These are phyloP conservation scores for Drosophila arawakana DNA, from an alignment of 1,140 invertebrate species.

Conservation along the genomic window DNA sequence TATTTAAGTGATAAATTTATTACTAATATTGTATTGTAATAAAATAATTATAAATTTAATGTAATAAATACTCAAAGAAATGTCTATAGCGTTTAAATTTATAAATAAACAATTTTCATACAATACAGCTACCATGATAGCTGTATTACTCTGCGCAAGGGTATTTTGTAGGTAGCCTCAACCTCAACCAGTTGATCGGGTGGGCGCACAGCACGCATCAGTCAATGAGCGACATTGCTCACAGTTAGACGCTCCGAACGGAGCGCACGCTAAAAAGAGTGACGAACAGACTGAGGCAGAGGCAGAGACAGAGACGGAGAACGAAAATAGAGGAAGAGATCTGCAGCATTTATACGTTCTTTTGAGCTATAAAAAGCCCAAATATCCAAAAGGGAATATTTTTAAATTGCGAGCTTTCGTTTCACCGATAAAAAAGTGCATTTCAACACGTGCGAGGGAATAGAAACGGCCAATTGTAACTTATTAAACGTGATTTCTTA, in stretches of 20 bases:
- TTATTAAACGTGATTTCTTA: conserved; percentile 1
- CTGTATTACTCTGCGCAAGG: not conserved
- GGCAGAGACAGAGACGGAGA: not conserved
- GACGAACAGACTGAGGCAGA: too few relatives aligned
- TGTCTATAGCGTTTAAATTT: too few relatives aligned
- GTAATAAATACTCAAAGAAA: too few relatives aligned
- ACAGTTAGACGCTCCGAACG: conserved; percentile 39
- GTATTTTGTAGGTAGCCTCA: conserved; percentile 8
- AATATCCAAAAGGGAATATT: conserved; percentile 32
- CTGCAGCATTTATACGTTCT: conserved; percentile 5
- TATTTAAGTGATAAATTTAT: too few relatives aligned
- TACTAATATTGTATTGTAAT: too few relatives aligned
- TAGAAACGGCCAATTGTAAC: conserved; percentile 4
- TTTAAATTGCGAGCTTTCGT: conserved; percentile 51
- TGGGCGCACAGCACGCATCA: conserved; percentile 33
- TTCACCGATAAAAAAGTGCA: conserved; percentile 58
- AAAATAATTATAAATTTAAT: too few relatives aligned
- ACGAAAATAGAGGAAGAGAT: not conserved
- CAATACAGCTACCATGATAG: too few relatives aligned
- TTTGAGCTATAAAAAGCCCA: conserved; percentile 38
- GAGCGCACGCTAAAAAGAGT: not conserved
- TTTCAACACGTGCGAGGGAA: conserved; percentile 57
- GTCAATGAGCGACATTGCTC: conserved; percentile 58
- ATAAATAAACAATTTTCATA: too few relatives aligned
- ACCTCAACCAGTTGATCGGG: conserved; percentile 18